Evolutionary conservation across 2,888 invertebrate genomes (phyloP), one percentile per base, ranked within the genome.

Genomic region (Dolichomitus sp.): DNA sequence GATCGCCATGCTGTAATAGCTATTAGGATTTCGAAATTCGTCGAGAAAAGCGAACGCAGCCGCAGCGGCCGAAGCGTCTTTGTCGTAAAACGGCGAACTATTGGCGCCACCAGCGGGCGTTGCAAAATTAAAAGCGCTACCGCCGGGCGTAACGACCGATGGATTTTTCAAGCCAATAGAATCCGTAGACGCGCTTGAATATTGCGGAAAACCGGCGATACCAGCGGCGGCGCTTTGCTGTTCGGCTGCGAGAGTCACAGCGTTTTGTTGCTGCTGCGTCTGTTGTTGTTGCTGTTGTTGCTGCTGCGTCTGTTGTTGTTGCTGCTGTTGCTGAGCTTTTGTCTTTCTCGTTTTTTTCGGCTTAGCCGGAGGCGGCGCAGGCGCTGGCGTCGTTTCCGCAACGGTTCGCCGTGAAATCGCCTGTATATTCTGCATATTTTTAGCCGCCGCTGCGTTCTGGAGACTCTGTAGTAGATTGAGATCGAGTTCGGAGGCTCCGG

Each of bases 51-150:
- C 92, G 74, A 91, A 92, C 7, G 93, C 92, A 12, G 93, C 92
- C 0, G 92, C 92, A 0, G 93, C 91, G 4, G 92, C 91, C 4
- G 89, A 86, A 0, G 92, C 90, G 37, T 93, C 93, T 54, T 93
- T 93, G 74, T 93, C 93, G 77, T 93, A 93, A 70, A 92, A 93
- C 0, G 92, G 87, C 12, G 92, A 88, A 74, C 88, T 91, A 30
- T 90, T 91, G 6, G 92, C 81, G 1, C 83, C 68, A 19, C 90
- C 90, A 12, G 96, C 95, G 0, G 97, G 94, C 4, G 97, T 95
- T 19, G 97, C 97, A 90, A 97, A 98, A 92, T 97, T 98, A 89
- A 98, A 98, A 69, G 98, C 97, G 94, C 97, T 97, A 33, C 97
- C 96, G 11, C 92, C 90, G 11, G 92, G 88, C 7, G 97, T 96